phyloP scores from a whole-genome alignment of 2,113 vertebrate species.

The Sitta europaea region DNA sequence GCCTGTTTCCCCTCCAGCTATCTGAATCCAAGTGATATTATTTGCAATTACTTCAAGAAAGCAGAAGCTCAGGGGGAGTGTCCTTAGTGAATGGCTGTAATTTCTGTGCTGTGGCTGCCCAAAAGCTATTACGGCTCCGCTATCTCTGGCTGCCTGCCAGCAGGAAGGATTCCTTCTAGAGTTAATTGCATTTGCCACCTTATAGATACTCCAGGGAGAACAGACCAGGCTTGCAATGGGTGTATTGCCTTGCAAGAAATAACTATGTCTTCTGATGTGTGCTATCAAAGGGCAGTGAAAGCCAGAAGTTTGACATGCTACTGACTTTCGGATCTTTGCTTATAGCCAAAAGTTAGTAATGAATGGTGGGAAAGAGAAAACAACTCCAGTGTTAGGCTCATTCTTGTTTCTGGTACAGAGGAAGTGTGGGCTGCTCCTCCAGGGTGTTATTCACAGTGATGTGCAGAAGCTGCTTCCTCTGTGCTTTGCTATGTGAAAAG shows the following conservation, averaged over 20 bases:
- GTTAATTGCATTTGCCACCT: slow-evolving; percentile 45
- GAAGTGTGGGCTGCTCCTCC: neutral
- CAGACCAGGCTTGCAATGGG: neutral
- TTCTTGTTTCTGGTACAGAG: neutral
- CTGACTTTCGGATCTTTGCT: neutral
- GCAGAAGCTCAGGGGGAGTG: slow-evolving; percentile 36
- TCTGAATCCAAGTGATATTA: slow-evolving; percentile 40
- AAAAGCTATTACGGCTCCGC: slow-evolving; percentile 1
- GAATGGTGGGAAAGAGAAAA: neutral
- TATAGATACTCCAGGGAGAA: slow-evolving; percentile 1
- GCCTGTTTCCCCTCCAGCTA: slow-evolving; percentile 11
- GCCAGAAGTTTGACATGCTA: neutral
- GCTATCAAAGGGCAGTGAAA: neutral
- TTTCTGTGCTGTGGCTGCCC: slow-evolving; percentile 35
- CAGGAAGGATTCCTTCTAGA: slow-evolving; percentile 13
- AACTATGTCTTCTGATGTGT: neutral
- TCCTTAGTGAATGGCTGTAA: slow-evolving; percentile 29
- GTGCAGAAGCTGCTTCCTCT: neutral
- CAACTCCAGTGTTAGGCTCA: neutral
- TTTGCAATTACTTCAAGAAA: slow-evolving; percentile 51
- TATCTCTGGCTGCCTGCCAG: slow-evolving; percentile 49
- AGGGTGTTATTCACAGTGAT: neutral
- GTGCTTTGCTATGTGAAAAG: neutral
- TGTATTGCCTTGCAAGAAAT: neutral
- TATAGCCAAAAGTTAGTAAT: neutral